Evolutionary conservation across 2,888 invertebrate species (phyloP).

Genomic region (Siphlonurus alternatus): DNA sequence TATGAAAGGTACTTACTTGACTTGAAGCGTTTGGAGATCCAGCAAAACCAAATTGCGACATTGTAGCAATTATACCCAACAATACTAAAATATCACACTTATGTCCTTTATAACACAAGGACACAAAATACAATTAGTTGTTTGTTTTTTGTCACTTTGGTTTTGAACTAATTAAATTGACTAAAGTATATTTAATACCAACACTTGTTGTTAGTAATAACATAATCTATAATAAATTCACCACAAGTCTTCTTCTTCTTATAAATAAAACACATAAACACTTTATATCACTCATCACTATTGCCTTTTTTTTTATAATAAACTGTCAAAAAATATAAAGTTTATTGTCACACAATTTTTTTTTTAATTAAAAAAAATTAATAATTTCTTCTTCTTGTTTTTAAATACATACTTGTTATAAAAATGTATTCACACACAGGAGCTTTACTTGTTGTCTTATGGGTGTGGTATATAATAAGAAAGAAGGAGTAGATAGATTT

Average conservation of each 20-base stretch:
- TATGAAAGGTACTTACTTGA: not conserved
- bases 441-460: not conserved
- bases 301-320: too few species aligned
- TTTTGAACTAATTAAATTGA: not conserved
- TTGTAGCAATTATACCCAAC: too few species aligned
- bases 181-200: not conserved
- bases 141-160: not conserved
- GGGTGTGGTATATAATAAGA: too few species aligned
- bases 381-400: not conserved
- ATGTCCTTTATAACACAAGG: not conserved
- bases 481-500: not conserved
- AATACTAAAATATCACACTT: not conserved
- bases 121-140: not conserved
- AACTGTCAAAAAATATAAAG: too few species aligned
- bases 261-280: not conserved
- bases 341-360: too few species aligned
- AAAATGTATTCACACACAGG: not conserved
- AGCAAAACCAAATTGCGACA: not conserved
- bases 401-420: not conserved
- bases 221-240: not conserved
- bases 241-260: not conserved
- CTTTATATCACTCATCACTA: not conserved
- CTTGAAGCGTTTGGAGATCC: not conserved
- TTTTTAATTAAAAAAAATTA: not conserved
- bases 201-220: not conserved